These are phyloP conservation scores for Emesis furor DNA, from an alignment of 2,888 invertebrate genomes.

Conservation along the genomic window DNA sequence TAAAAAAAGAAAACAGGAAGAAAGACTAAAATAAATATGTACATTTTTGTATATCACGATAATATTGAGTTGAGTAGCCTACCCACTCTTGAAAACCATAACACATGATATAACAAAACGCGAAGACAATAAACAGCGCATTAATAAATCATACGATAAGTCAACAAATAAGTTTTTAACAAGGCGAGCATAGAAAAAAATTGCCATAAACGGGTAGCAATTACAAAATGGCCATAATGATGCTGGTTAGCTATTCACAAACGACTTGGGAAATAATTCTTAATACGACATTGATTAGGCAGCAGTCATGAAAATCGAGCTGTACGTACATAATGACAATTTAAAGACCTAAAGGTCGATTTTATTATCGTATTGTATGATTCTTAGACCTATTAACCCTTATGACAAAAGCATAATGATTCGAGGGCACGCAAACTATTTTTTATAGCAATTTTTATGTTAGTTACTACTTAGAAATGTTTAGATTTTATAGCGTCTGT, in stretches of 20 bases:
- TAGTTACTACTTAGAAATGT: constrained; percentile 19
- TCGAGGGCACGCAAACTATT: constrained; percentile 86
- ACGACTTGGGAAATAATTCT: constrained; percentile 89
- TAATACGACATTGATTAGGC: constrained; percentile 91
- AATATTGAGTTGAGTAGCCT: not conserved
- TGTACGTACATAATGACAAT: constrained; percentile 88
- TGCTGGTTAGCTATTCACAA: constrained; percentile 88
- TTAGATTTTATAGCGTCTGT: not conserved
- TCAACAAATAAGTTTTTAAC: constrained; percentile 78
- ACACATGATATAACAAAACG: not conserved
- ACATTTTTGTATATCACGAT: no score
- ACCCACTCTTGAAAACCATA: not conserved
- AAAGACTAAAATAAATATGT: no score
- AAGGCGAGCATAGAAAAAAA: constrained; percentile 81
- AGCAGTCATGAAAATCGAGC: constrained; percentile 83
- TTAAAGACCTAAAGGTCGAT: constrained; percentile 91
- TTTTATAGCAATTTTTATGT: constrained; percentile 78
- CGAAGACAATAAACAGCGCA: constrained; percentile 39
- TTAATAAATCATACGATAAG: constrained; percentile 62
- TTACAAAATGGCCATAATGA: constrained; percentile 88
- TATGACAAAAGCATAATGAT: constrained; percentile 90
- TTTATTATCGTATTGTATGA: constrained; percentile 92
- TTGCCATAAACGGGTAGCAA: constrained; percentile 86
- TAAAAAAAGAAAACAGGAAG: no score
- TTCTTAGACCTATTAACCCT: constrained; percentile 91